Base-by-base conservation (phyloP, 2,888 invertebrate genomes). In the Enchytraeus crypticus region DNA sequence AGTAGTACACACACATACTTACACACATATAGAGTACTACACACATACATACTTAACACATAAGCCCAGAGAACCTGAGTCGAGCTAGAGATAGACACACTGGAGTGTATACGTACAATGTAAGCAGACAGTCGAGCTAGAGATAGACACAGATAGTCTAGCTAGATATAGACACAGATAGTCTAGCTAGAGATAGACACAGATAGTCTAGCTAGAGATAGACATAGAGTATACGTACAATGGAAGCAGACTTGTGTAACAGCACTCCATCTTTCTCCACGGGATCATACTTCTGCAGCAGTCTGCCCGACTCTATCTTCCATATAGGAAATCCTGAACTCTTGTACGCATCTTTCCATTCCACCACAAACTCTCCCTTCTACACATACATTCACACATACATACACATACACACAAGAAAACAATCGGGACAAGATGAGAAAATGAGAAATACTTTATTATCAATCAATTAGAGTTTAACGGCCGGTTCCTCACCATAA, bases 311-410 rank as follows among this genome's bases (percentile, higher is more conserved):
- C 77, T 92, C 92, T 47, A 92, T 88, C 78, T 90, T 86, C 92
- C 92, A 93, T 71, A 93, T 86, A 5, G 88, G 85, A 5, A 91
- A 92, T 84, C 87, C 88, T 77, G 90, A 87, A 70, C 68, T 71
- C 54, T 84, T 82, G 62, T 84, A 84, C 33, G 30, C 47, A 55
- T 61, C 61, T 43, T 57, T 61, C 80, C 89, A 89, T 73, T 90
- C 84, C 46, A 90, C 88, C 66, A 92, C 87, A 82, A 91, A 93
- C 75, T 90, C 90, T 53, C 92, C 91, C 66, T 87, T 85, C 61
- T 61, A 46, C 27, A 11, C 30, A 57, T 26, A 57, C 21, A 45
- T 43, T 23, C n/a, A n/a, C n/a, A n/a, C n/a, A n/a, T n/a, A n/a
- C 8, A 49, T 49, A 21, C 14, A 8, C 8, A 49, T n/a, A 49